Conservation (phyloP, 1,140 invertebrate genomes). For the Trichoplusia ni region DNA sequence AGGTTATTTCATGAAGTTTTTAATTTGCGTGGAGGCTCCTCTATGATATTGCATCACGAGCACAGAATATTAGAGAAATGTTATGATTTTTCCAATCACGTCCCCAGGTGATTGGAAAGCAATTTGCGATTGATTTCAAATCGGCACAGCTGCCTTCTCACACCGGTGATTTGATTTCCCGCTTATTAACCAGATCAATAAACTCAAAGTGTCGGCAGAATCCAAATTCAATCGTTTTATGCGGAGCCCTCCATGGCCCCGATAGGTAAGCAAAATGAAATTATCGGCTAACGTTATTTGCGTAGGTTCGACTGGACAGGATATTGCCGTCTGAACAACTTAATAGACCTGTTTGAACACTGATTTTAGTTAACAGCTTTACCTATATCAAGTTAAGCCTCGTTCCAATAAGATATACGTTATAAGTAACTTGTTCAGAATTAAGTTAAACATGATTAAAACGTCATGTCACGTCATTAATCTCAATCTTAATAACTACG, state of each 20-base stretch:
- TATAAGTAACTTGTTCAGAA: no score
- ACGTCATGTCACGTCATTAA: not conserved
- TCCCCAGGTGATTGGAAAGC: constrained; percentile 44
- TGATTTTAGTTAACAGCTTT: constrained; percentile 21
- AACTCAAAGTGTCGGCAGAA: constrained; percentile 34
- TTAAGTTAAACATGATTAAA: no score
- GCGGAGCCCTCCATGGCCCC: constrained; percentile 9
- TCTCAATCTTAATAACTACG: not conserved
- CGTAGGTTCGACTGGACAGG: constrained; percentile 43
- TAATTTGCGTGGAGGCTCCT: not conserved
- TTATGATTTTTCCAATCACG: constrained; percentile 34
- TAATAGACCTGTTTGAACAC: constrained; percentile 32
- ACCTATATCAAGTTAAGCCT: not conserved
- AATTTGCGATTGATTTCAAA: constrained; percentile 54
- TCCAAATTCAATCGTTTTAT: constrained; percentile 42
- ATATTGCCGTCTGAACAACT: constrained; percentile 61
- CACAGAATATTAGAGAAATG: not conserved
- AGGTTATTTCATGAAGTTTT: not conserved
- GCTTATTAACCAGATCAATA: constrained; percentile 52
- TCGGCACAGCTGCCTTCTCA: constrained; percentile 44
- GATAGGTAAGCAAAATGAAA: constrained; percentile 37
- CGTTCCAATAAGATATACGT: no score
- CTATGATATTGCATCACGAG: not conserved
- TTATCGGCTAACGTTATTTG: constrained; percentile 37
- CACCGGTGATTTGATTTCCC: constrained; percentile 54